Evolutionary conservation across 2,797 vertebrate species (phyloP).

Genomic region (Gadopsis marmoratus): DNA sequence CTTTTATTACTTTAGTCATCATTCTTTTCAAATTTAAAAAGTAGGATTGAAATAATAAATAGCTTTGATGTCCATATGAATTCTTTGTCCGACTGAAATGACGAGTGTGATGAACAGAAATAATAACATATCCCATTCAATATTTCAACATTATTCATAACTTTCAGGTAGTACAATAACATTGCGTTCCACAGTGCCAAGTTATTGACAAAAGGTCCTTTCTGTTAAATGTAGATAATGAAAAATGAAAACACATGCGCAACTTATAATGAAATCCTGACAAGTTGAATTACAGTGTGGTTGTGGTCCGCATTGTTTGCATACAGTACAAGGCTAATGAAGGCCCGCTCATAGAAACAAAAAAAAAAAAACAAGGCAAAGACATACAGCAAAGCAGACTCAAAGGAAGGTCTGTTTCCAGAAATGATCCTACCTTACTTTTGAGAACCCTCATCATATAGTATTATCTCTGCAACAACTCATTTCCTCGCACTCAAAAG

Average conservation of each 20-base stretch:
- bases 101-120: background rate
- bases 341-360: slow-evolving; percentile 14
- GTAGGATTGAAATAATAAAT: background rate
- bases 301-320: slow-evolving; percentile 19
- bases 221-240: slow-evolving; percentile 8
- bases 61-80: background rate
- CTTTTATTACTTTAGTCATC: slow-evolving; percentile 22
- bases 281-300: slow-evolving; percentile 22
- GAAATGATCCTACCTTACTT: slow-evolving; percentile 53
- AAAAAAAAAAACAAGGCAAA: slow-evolving; percentile 6
- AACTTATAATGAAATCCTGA: slow-evolving; percentile 14
- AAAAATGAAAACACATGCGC: slow-evolving; percentile 3
- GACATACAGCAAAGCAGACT: slow-evolving; percentile 6
- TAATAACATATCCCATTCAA: background rate
- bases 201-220: slow-evolving; percentile 16
- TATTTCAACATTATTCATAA: background rate
- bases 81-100: background rate
- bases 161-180: background rate
- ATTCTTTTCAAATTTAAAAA: background rate
- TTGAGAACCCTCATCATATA: slow-evolving; percentile 52
- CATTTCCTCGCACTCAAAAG: slow-evolving; percentile 67
- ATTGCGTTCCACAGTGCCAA: background rate
- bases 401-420: slow-evolving; percentile 38
- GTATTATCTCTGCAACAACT: slow-evolving; percentile 65
- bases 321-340: slow-evolving; percentile 24